A percentile compares a stretch with the other conserved stretches of the same genome.
Evolutionary conservation across 2,797 vertebrate species (phyloP).

Genomic region (Ficedula albicollis): DNA sequence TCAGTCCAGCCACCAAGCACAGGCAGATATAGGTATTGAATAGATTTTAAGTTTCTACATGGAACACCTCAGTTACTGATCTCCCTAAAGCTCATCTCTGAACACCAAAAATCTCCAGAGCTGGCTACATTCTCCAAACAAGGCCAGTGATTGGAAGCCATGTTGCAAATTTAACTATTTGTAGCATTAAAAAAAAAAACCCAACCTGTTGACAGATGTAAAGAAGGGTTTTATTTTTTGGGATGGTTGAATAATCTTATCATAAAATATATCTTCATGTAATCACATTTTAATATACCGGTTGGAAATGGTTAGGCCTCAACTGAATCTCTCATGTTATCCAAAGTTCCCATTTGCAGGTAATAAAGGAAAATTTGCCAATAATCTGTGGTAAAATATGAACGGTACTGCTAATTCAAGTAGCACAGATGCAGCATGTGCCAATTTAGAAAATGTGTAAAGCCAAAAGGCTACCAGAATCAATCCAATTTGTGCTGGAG

Average conservation of each 20-base stretch:
- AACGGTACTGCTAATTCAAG: conserved; percentile 25
- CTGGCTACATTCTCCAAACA: background rate
- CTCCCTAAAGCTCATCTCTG: background rate
- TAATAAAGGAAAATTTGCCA: conserved; percentile 51
- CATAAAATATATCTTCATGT: background rate
- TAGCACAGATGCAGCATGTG: conserved; percentile 24
- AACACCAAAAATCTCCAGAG: background rate
- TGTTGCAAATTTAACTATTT: background rate
- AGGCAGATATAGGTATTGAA: background rate
- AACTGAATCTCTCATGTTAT: background rate
- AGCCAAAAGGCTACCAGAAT: conserved; percentile 43
- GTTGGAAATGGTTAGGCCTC: background rate
- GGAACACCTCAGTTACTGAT: background rate
- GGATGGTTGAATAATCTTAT: background rate
- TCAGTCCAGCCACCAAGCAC: background rate
- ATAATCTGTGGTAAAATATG: conserved; percentile 43
- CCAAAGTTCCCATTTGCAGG: conserved; percentile 31
- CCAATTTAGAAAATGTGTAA: conserved; percentile 33
- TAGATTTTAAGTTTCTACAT: background rate
- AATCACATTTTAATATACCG: background rate
- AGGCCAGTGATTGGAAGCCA: background rate
- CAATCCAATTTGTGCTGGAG: conserved; percentile 45
- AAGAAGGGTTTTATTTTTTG: background rate
- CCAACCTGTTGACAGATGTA: background rate
- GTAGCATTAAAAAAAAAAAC: background rate